Evolutionary conservation across 2,797 vertebrate species (phyloP).

Genomic region (Sarcoramphus papa): DNA sequence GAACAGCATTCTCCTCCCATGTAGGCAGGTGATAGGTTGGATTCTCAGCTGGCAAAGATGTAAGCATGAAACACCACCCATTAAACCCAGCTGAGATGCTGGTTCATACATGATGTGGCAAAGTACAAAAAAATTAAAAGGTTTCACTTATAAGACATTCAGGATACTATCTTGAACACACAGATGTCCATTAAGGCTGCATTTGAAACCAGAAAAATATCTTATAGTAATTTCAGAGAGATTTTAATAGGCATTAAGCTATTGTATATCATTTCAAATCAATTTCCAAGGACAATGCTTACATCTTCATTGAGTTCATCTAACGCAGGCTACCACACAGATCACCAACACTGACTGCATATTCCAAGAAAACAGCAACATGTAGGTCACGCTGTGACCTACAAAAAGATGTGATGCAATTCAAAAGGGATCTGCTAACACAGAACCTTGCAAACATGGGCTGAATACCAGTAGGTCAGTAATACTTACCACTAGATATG

Average conservation of each 20-base stretch:
- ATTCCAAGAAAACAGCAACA: not conserved
- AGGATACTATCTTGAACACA: not conserved
- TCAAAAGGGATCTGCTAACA: not conserved
- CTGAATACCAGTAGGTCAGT: not conserved
- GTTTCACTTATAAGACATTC: not conserved
- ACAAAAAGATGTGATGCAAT: not conserved
- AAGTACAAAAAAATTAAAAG: not conserved
- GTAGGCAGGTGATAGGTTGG: not conserved
- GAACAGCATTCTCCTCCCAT: not conserved
- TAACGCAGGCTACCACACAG: not conserved
- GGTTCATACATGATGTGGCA: not conserved
- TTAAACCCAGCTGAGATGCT: not conserved
- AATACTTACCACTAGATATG: not conserved
- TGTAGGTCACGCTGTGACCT: conserved; percentile 36
- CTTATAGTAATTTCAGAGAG: not conserved
- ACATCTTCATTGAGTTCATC: not conserved
- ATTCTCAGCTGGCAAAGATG: not conserved
- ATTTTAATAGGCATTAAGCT: not conserved
- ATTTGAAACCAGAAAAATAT: not conserved
- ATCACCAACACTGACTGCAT: not conserved
- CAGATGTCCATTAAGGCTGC: not conserved
- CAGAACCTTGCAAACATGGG: not conserved
- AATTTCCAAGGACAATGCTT: not conserved
- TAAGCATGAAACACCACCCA: not conserved
- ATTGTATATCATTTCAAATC: not conserved